A percentile compares a stretch with the other conserved stretches of the same genome.
phyloP scores from a whole-genome alignment of 2,888 invertebrate species.

The Agrenia bidenticulata region DNA sequence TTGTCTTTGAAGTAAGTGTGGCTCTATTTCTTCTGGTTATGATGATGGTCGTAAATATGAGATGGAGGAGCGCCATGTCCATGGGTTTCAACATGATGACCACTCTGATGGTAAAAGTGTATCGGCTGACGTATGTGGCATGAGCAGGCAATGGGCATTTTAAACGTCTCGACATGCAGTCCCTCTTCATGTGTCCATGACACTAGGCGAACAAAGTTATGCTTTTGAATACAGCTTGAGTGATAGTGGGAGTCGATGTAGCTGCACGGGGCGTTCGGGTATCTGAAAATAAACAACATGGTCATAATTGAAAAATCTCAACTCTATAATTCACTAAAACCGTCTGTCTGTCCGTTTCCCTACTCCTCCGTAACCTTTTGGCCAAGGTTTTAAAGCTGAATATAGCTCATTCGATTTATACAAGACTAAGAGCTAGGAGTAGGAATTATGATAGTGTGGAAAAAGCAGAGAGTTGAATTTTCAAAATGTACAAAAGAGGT shows the following conservation, averaged over 20 bases:
- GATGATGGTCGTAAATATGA: slow-evolving; percentile 17
- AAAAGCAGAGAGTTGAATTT: background rate
- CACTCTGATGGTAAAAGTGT: slow-evolving; percentile 40
- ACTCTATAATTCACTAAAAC: no score
- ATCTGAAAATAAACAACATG: slow-evolving; percentile 23
- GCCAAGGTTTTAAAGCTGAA: no score
- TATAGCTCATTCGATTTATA: no score
- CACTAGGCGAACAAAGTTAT: slow-evolving; percentile 56
- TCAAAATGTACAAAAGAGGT: background rate
- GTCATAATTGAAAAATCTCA: background rate
- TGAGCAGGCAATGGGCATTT: slow-evolving; percentile 53
- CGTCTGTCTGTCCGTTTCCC: no score
- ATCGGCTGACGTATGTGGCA: slow-evolving; percentile 46
- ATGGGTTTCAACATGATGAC: slow-evolving; percentile 30
- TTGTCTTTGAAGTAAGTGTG: no score
- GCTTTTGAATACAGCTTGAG: slow-evolving; percentile 56
- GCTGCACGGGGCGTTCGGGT: slow-evolving; percentile 54
- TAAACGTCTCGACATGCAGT: slow-evolving; percentile 55
- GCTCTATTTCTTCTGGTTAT: no score
- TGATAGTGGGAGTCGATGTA: slow-evolving; percentile 55
- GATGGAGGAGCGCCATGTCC: slow-evolving; percentile 14
- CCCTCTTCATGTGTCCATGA: slow-evolving; percentile 55
- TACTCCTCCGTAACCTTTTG: no score
- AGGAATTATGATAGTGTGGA: background rate
- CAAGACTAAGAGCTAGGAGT: no score